Evolutionary conservation across 1,140 invertebrate genomes (phyloP), one percentile per base, ranked within the genome.

Genomic region (Sarcophaga bullata): DNA sequence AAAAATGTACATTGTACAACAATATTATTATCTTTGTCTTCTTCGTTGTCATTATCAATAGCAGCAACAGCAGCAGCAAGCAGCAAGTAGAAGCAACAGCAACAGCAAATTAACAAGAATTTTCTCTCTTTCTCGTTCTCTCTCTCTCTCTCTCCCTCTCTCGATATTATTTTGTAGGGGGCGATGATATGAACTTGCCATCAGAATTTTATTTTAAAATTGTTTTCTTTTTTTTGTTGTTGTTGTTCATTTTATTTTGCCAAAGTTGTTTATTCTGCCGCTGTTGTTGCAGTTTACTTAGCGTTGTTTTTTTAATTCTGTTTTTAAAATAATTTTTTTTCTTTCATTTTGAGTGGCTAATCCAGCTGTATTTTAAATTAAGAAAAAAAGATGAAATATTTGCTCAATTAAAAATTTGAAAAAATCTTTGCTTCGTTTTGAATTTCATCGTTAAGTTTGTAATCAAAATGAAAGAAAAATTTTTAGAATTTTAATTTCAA

Each of bases 291-390:
- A 37, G 25, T 37, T 37, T 37, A 37, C 25, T 37, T 37, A 37
- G 25, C 25, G n/a, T 46, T 76, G 54, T 49, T 82, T 17, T 76
- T n/a, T 54, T 58, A 81, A 73, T 81, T 73, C 73, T 11, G 54
- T 47, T 25, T 82, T 76, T 4, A 37, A n/a, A n/a, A 37, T 37
- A 37, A 2, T 37, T 37, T 37, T 37, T 37, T 1, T 4, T 37
- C 49, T 76, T 48, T 48, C 15, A 47, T 7, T 68, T 7, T 19
- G n/a, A 25, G 15, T 15, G 0, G 58, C 9, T 73, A 19, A 48
- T 25, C 48, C 75, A 80, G 48, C 82, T 78, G 82, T 68, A 82
- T 62, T 78, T 46, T 78, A 68, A 82, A 37, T 37, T 37, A 37
- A 37, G 1, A 37, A 37, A 37, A 37, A 37, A 37, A 37, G 4